A percentile compares a stretch with the other conserved stretches of the same genome.
These are phyloP conservation scores for Heliconius erato DNA, from an alignment of 2,888 invertebrate genomes.

Conservation along the genomic window DNA sequence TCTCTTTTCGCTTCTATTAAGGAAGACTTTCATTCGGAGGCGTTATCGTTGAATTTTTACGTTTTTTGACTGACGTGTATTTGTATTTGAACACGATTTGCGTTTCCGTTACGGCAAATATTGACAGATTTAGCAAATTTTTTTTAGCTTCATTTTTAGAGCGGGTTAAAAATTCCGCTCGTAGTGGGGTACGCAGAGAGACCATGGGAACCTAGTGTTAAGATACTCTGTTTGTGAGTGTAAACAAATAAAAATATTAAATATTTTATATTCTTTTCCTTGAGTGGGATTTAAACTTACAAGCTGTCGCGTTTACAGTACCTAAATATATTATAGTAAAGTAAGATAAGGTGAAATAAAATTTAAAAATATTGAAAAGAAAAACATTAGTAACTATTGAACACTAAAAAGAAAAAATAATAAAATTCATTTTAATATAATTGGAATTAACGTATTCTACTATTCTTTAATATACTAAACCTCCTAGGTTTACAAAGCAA, in stretches of 20 bases:
- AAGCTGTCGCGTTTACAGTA: too few relatives aligned
- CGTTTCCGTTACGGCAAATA: conserved; percentile 39
- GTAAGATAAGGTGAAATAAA: background rate
- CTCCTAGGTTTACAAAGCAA: background rate
- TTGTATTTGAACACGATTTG: conserved; percentile 38
- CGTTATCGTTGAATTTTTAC: conserved; percentile 34
- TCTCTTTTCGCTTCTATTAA: conserved; percentile 26
- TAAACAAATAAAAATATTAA: too few relatives aligned
- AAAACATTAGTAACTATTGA: background rate
- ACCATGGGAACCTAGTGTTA: too few relatives aligned
- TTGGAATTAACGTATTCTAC: background rate
- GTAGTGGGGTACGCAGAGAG: too few relatives aligned
- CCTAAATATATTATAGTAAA: background rate
- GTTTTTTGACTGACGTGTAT: conserved; percentile 44
- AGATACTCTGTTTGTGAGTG: too few relatives aligned
- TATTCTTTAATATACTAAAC: background rate
- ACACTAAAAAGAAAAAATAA: too few relatives aligned
- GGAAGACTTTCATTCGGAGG: conserved; percentile 21
- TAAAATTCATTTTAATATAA: background rate
- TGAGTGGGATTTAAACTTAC: too few relatives aligned
- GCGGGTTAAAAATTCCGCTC: too few relatives aligned
- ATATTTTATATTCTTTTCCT: too few relatives aligned
- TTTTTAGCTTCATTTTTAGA: too few relatives aligned
- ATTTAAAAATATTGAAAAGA: background rate
- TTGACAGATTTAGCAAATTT: conserved; percentile 4